phyloP scores from a whole-genome alignment of 1,140 invertebrate species.

The Ladona fulva region DNA sequence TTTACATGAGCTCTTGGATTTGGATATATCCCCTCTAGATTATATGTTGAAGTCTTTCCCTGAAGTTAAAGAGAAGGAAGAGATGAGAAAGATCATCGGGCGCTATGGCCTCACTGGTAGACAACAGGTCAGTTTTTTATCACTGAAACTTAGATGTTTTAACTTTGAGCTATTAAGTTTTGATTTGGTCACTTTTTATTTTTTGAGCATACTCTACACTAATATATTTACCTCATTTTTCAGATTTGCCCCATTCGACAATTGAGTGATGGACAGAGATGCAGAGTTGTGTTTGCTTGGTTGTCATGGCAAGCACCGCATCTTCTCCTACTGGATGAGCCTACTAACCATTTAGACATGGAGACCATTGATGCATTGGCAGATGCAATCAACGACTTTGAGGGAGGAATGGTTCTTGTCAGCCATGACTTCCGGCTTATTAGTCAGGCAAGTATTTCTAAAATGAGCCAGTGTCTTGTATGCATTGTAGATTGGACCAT shows the following conservation, averaged over 20 bases:
- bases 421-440: constrained; percentile 98
- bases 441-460: constrained; percentile 72
- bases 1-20: constrained; percentile 89
- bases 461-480: too few relatives aligned
- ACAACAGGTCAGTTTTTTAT: constrained; percentile 63
- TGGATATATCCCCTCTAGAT: constrained; percentile 90
- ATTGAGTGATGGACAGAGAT: constrained; percentile 95
- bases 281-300: constrained; percentile 97
- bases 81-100: constrained; percentile 99
- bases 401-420: constrained; percentile 95
- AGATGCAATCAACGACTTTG: constrained; percentile 95
- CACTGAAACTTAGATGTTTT: neutral
- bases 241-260: constrained; percentile 95
- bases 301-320: constrained; percentile 92
- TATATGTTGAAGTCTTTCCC: constrained; percentile 98
- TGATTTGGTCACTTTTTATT: neutral
- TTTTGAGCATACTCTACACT: neutral
- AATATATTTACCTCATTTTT: constrained; percentile 11
- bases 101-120: constrained; percentile 92
- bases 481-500: too few relatives aligned
- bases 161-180: neutral
- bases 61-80: constrained; percentile 94
- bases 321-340: constrained; percentile 90
- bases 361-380: constrained; percentile 98
- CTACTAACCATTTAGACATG: constrained; percentile 99